Conservation (phyloP, 2,888 invertebrate species). For the Andricus quercusramuli region DNA sequence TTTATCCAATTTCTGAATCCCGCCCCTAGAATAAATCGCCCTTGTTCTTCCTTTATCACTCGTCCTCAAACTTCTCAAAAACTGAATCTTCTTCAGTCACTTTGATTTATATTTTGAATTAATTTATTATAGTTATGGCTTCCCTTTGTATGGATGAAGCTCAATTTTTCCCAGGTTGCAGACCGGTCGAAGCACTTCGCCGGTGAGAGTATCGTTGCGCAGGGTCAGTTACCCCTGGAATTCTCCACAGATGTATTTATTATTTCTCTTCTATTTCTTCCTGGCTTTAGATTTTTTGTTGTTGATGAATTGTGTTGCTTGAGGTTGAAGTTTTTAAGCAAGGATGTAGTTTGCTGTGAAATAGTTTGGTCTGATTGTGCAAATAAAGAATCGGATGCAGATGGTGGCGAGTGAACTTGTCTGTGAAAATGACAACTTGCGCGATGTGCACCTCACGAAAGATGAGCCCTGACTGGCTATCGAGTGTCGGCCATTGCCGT, state of each 20-base stretch:
- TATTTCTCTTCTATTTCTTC: neutral
- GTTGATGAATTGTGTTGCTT: neutral
- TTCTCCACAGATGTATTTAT: constrained; percentile 46
- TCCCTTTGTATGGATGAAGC: neutral
- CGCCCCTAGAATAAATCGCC: neutral
- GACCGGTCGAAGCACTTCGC: constrained; percentile 54
- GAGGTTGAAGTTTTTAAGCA: neutral
- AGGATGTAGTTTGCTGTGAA: neutral
- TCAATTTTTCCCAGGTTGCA: constrained; percentile 43
- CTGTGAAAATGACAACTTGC: constrained; percentile 20
- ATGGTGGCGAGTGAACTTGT: neutral
- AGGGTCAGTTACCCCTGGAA: constrained; percentile 73
- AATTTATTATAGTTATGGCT: neutral
- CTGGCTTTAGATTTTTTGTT: neutral
- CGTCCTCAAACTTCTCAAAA: neutral
- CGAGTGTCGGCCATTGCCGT: constrained; percentile 75
- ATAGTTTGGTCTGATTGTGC: neutral
- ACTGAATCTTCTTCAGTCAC: neutral
- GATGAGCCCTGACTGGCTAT: constrained; percentile 74
- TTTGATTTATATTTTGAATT: constrained; percentile 2
- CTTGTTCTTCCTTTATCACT: neutral
- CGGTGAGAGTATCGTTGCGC: constrained; percentile 67
- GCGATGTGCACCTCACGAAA: constrained; percentile 66
- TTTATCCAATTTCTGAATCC: constrained; percentile 1
- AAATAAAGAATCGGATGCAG: neutral